Percentiles rank a stretch among this genome's conserved stretches.
phyloP scores from a whole-genome alignment of 2,888 invertebrate species.

The Oxyteleia sp. region DNA sequence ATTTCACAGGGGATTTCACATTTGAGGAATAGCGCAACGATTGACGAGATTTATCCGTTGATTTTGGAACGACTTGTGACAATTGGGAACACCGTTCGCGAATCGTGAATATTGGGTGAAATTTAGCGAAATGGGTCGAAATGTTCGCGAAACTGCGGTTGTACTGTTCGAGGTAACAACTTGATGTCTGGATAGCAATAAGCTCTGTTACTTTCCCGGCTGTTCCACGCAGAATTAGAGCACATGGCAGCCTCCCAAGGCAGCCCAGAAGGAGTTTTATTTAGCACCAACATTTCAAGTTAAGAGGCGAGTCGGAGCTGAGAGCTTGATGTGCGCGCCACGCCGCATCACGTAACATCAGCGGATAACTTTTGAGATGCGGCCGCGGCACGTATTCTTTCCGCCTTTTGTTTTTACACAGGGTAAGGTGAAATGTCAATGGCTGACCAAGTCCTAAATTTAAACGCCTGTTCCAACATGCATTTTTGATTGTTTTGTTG shows the following conservation, averaged over 20 bases:
- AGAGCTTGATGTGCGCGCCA: slow-evolving; percentile 66
- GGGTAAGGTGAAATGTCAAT: no score
- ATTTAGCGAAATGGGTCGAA: slow-evolving; percentile 10
- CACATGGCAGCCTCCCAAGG: slow-evolving; percentile 86
- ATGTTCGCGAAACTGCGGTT: slow-evolving; percentile 28
- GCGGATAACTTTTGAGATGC: slow-evolving; percentile 58
- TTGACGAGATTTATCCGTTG: slow-evolving; percentile 12
- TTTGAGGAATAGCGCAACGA: slow-evolving; percentile 61
- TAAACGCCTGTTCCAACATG: no score
- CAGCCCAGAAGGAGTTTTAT: slow-evolving; percentile 87
- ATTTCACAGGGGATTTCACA: slow-evolving; percentile 81
- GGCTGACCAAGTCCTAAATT: no score
- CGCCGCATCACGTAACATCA: slow-evolving; percentile 70
- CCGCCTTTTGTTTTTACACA: no score
- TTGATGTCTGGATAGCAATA: slow-evolving; percentile 67
- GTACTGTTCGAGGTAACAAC: slow-evolving; percentile 54
- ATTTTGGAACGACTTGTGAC: slow-evolving; percentile 3
- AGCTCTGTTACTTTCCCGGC: slow-evolving; percentile 73
- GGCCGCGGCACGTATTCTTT: no score
- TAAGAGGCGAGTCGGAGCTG: slow-evolving; percentile 57
- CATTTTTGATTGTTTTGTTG: no score
- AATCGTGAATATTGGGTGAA: background rate
- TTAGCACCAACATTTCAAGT: slow-evolving; percentile 85
- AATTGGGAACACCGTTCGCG: background rate
- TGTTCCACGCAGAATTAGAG: slow-evolving; percentile 85